Base-by-base conservation (phyloP, 2,888 invertebrate species). In the Clitarchus hookeri region DNA sequence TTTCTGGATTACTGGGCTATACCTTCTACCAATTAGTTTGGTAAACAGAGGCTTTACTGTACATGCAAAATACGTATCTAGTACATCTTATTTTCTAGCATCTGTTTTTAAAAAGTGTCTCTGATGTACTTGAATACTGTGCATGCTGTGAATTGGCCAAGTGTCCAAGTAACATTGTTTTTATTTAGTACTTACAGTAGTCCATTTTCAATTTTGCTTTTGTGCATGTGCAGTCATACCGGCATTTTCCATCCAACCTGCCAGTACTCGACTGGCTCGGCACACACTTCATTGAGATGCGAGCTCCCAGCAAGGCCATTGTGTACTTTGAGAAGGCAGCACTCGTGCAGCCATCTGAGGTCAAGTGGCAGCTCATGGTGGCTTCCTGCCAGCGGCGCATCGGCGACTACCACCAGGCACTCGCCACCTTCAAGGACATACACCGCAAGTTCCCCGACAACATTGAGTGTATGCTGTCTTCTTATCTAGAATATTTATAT, bases 401-500 rank as follows among this genome's bases (percentile, higher is more conserved):
- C 86, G 97, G 97, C 48, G 96, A 96, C 90, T 97, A 97, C 91
- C 96, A 96, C 89, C 95, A 96, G 89, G 97, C 98, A 13, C 93
- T 98, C 27, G 93, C 95, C 12, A 94, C 96, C 0, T 98, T 98
- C 91, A 96, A 97, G 92, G 94, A 95, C 89, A 96, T 99, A 90
- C 96, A 98, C 90, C 93, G 94, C 27, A 94, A 95, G 89, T 99
- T 99, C 91, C 99, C 99, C 0, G 98, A 99, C 88, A 98, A 99
- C 91, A 94, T 97, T 0, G 98, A 98, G 90, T 99, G 99, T 94
- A 91, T 91, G 94, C 36, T 36, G 36, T 36, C 36, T 36, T 36
- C 36, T 36, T 36, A 36, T 36, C 36, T 36, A 3, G 36, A 36
- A 36, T 3, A 36, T 36, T 36, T 36, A n/a, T 36, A 4, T 36